Conservation (phyloP, 2,888 invertebrate genomes). For the Trachelus troglodyta region DNA sequence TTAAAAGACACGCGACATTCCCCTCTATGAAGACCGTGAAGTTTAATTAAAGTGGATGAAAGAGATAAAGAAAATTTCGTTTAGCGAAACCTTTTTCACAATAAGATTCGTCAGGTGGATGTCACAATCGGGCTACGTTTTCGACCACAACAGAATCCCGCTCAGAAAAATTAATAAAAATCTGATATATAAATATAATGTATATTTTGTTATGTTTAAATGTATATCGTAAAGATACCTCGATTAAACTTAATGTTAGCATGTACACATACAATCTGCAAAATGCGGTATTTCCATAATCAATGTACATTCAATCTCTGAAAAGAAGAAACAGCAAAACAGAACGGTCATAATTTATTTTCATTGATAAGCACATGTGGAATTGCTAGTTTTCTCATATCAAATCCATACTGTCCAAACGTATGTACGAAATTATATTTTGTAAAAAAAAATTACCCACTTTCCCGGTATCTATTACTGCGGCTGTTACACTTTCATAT, state of each 20-base stretch:
- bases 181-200: not conserved
- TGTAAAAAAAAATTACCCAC: not conserved
- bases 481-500: not conserved
- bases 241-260: not conserved
- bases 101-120: not conserved
- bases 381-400: not conserved
- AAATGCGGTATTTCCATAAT: not conserved
- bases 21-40: not conserved
- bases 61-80: not conserved
- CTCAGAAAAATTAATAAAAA: not conserved
- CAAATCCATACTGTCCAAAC: not conserved
- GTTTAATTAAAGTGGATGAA: not conserved
- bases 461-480: not conserved
- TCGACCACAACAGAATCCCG: not conserved
- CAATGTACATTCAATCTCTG: not conserved
- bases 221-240: not conserved
- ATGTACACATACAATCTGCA: not conserved
- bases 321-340: not conserved
- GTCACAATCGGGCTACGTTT: not conserved
- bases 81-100: not conserved
- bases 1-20: not conserved
- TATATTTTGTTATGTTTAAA: not conserved
- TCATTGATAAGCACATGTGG: not conserved
- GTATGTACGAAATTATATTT: not conserved
- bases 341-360: not conserved